Conservation (phyloP, 2,888 invertebrate species). For the Drosophila nigricruria region DNA sequence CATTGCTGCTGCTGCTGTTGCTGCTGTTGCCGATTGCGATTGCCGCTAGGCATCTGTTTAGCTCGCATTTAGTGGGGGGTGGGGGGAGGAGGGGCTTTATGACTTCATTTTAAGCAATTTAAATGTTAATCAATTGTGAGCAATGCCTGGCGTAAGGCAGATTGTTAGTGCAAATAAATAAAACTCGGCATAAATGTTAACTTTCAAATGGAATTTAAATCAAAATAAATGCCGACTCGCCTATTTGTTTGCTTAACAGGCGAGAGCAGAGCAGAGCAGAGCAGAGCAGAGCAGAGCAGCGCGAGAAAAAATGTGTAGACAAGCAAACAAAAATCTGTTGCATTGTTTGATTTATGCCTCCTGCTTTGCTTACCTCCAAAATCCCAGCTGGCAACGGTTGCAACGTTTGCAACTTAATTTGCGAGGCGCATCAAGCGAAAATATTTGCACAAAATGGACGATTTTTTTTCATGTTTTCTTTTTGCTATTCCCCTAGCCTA, state of each 20-base stretch:
- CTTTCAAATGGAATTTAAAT: conserved; percentile 59
- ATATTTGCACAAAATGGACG: conserved; percentile 51
- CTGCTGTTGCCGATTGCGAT: conserved; percentile 33
- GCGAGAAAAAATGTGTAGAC: conserved; percentile 5
- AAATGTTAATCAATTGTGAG: conserved; percentile 76
- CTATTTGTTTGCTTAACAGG: conserved; percentile 53
- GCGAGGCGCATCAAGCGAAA: conserved; percentile 45
- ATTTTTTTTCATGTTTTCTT: too few relatives aligned
- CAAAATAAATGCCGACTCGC: conserved; percentile 55
- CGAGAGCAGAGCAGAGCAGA: conserved; percentile 13
- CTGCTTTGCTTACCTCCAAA: conserved; percentile 45
- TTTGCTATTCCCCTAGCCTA: conserved; percentile 1
- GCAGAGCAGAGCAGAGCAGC: background rate
- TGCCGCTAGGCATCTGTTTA: conserved; percentile 44
- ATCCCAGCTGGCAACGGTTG: conserved; percentile 19
- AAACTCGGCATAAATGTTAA: conserved; percentile 5
- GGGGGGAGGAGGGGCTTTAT: conserved; percentile 27
- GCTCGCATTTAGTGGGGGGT: conserved; percentile 26
- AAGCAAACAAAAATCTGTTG: conserved; percentile 49
- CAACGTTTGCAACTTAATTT: conserved; percentile 51
- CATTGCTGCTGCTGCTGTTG: conserved; percentile 70
- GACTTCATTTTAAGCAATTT: conserved; percentile 71
- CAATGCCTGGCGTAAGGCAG: conserved; percentile 17
- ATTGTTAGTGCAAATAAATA: conserved; percentile 55
- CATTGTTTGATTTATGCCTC: conserved; percentile 68